phyloP scores from a whole-genome alignment of 1,140 invertebrate genomes.

The Plectus sambesii region DNA sequence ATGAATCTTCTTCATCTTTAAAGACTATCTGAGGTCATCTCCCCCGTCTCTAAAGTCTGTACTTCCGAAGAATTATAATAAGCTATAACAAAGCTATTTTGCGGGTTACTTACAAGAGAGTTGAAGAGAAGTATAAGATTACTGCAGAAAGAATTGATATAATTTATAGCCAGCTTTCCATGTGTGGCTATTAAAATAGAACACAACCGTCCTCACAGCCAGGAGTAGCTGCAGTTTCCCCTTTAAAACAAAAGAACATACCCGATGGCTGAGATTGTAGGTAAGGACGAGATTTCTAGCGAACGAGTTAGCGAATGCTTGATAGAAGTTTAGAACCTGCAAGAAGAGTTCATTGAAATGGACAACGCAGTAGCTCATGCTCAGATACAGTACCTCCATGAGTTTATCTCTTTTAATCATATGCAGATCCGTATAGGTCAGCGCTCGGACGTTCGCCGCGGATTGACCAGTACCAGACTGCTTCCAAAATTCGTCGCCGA shows the following conservation, averaged over 20 bases:
- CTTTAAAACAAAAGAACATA: slow-evolving; percentile 41
- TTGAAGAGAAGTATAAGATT: slow-evolving; percentile 6
- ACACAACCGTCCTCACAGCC: neutral
- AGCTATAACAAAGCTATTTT: too few species aligned
- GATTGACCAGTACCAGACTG: slow-evolving; percentile 83
- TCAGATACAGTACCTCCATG: slow-evolving; percentile 45
- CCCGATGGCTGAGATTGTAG: slow-evolving; percentile 90
- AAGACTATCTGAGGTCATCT: too few species aligned
- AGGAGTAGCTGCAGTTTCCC: slow-evolving; percentile 1
- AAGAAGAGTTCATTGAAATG: slow-evolving; percentile 57
- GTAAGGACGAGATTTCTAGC: slow-evolving; percentile 92
- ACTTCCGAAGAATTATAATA: too few species aligned
- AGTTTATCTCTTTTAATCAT: slow-evolving; percentile 74
- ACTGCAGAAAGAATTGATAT: neutral
- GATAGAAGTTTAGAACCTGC: slow-evolving; percentile 97
- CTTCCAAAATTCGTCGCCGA: slow-evolving; percentile 97
- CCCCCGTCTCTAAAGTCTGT: too few species aligned
- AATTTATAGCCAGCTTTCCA: too few species aligned
- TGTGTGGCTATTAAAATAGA: neutral
- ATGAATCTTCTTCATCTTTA: too few species aligned
- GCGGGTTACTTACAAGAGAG: too few species aligned
- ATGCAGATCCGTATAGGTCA: slow-evolving; percentile 98
- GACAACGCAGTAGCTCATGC: slow-evolving; percentile 8
- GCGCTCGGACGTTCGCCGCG: slow-evolving; percentile 89
- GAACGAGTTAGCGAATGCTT: slow-evolving; percentile 98